Evolutionary conservation across 2,113 vertebrate genomes (phyloP).

Genomic region (Dipodomys stephensi): DNA sequence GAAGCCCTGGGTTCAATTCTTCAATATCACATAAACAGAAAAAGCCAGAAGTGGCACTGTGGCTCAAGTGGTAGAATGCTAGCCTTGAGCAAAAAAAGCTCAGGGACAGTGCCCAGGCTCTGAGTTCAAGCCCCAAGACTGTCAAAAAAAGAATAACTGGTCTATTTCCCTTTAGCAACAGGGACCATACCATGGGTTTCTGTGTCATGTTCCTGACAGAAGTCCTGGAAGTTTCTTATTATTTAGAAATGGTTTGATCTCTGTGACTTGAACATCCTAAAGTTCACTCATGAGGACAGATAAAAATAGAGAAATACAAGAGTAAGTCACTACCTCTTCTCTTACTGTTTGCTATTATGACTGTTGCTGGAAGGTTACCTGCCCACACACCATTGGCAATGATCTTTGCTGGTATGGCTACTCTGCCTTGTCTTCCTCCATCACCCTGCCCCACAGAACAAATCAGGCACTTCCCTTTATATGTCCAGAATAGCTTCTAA

Average conservation of each 20-base stretch:
- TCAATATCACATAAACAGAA: too few relatives aligned
- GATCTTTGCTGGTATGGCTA: background rate
- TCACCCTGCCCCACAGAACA: background rate
- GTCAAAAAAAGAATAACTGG: too few relatives aligned
- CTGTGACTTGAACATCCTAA: background rate
- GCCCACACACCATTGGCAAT: background rate
- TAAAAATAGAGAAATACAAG: background rate
- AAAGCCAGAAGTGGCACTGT: too few relatives aligned
- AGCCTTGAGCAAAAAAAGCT: too few relatives aligned
- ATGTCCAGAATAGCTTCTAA: background rate
- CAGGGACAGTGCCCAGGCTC: too few relatives aligned
- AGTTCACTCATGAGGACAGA: background rate
- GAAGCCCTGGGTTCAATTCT: too few relatives aligned
- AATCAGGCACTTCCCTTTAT: background rate
- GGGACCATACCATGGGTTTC: background rate
- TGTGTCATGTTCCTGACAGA: background rate
- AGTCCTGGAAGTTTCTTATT: background rate
- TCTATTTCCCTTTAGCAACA: background rate
- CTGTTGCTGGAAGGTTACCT: background rate
- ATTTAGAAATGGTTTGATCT: background rate
- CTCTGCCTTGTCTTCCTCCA: background rate
- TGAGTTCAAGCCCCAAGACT: too few relatives aligned
- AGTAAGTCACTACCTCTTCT: background rate
- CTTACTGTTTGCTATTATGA: background rate
- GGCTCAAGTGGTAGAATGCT: too few relatives aligned